phyloP scores from a whole-genome alignment of 2,888 invertebrate species.

The Drosophila barbarae region DNA sequence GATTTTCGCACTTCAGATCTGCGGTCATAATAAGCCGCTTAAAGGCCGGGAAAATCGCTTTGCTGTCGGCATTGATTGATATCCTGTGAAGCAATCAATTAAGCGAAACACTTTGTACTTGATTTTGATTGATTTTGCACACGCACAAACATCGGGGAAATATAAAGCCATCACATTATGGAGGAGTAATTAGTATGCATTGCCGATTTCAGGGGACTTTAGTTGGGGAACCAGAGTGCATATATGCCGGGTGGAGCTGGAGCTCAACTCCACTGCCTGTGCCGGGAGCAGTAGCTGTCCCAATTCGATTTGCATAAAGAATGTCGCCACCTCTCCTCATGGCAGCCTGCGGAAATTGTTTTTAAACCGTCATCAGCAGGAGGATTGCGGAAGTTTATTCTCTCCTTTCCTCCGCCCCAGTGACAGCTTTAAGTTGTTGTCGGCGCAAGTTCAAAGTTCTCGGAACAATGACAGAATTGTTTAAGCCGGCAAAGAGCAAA shows the following conservation, averaged over 20 bases:
- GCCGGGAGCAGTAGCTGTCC: constrained; percentile 13
- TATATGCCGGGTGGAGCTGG: background rate
- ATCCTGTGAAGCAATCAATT: constrained; percentile 61
- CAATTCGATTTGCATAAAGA: constrained; percentile 36
- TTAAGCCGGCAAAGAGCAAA: constrained; percentile 51
- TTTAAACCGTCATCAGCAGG: constrained; percentile 47
- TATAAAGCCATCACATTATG: constrained; percentile 1
- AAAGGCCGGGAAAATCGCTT: constrained; percentile 16
- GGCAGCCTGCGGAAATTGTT: constrained; percentile 52
- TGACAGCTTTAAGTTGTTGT: constrained; percentile 35
- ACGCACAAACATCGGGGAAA: background rate
- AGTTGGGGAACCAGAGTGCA: background rate
- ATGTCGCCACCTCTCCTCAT: constrained; percentile 6
- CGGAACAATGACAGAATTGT: constrained; percentile 52
- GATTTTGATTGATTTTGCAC: constrained; percentile 62
- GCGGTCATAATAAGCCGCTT: constrained; percentile 24
- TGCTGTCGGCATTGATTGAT: constrained; percentile 19
- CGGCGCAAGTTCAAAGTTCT: constrained; percentile 41
- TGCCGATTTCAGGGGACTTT: background rate
- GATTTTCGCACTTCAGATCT: constrained; percentile 30
- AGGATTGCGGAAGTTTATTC: constrained; percentile 25
- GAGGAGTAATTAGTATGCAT: constrained; percentile 16
- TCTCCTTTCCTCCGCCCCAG: background rate
- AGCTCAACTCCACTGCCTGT: background rate
- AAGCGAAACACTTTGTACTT: constrained; percentile 47